Conservation (phyloP, 2,797 vertebrate genomes). For the Halcyon badia region DNA sequence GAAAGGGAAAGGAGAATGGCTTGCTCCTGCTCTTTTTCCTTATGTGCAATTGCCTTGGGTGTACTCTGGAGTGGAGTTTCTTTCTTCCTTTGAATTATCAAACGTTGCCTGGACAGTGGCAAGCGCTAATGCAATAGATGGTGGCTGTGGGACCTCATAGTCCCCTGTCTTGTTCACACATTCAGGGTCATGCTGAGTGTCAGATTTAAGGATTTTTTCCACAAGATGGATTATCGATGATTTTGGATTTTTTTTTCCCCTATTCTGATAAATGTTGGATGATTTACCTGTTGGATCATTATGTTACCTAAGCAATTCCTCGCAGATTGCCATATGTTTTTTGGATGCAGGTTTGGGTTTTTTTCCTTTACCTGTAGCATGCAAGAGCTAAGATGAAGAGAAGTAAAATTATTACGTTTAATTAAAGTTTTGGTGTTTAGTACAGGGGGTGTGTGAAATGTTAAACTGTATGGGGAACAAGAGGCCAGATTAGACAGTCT, state of each 20-base stretch:
- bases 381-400: background rate
- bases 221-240: background rate
- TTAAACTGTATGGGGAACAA: background rate
- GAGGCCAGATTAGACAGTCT: background rate
- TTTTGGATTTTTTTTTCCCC: background rate
- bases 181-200: background rate
- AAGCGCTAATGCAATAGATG: background rate
- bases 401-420: background rate
- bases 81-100: background rate
- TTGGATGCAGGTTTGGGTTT: background rate
- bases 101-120: background rate
- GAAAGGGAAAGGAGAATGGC: background rate
- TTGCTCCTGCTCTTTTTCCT: background rate
- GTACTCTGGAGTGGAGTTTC: background rate
- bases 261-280: background rate
- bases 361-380: background rate
- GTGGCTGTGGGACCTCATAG: accelerated
- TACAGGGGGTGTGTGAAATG: background rate
- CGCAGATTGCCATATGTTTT: background rate
- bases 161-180: background rate
- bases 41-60: background rate
- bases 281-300: background rate
- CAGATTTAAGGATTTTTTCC: background rate
- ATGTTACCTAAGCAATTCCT: background rate
- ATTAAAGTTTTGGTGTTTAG: background rate